Base-by-base conservation (phyloP, 2,113 vertebrate species). In the Prochilodus magdalenae region DNA sequence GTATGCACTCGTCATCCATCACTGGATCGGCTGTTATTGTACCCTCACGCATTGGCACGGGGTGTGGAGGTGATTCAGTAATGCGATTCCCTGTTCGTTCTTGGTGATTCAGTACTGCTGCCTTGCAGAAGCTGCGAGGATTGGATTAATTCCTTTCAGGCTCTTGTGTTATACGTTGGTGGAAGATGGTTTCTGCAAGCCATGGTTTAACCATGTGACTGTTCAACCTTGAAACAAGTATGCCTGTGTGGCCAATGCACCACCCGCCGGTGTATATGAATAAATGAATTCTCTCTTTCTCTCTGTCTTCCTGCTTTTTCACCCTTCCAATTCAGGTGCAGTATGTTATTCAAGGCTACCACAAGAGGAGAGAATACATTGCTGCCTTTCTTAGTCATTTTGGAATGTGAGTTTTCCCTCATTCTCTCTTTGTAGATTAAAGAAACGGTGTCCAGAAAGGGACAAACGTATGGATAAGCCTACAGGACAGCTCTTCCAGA, bases 361-460 rank as follows among this genome's bases (percentile, higher is more conserved):
- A 99, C 92, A 99, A 98, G 88, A 96, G 98, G 88, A 95, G 98
- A 88, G 98, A 99, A 80, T 99, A 99, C 84, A 98, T 99, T 2
- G 98, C 98, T 67, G 98, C 98, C 81, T 99, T 99, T 85, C 96
- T 99, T 84, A 99, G 98, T 89, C 97, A 99, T 92, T 99, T 99
- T 87, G 98, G 98, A 94, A 99, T 95, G 98, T 99, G 92, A 97
- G 98, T 96, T 84, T 63, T 76, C n/a, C n/a, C 0, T 7, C 30
- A 0, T 70, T 79, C 24, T 16, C 24, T 49, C 10, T 2, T 70
- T 44, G 3, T 15, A 26, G 18, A 55, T 40, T 20, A 10, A 18
- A 36, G 53, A 55, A 55, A 55, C 20, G 15, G 1, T 55, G 15
- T 22, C 1, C 11, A 20, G 20, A 55, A 55, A 55, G 15, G 53